Percentiles rank a stretch among this genome's conserved stretches.
Conservation (phyloP, 2,113 vertebrate species). For the Rattus norvegicus region DNA sequence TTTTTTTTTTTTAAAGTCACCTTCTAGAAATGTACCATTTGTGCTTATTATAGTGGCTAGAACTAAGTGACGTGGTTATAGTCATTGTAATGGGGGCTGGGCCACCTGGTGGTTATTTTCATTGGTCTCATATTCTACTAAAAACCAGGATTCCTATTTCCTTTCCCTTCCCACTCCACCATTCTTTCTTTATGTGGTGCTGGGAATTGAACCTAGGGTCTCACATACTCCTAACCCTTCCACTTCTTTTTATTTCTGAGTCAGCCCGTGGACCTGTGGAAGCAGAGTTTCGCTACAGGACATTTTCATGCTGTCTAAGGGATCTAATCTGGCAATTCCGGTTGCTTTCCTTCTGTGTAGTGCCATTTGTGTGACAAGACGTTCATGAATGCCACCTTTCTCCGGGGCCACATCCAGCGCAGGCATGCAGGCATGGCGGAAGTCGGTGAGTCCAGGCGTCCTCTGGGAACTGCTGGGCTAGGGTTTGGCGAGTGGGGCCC, state of each 20-base stretch:
- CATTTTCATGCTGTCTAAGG: background rate
- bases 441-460: conserved; percentile 77
- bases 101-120: background rate
- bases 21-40: background rate
- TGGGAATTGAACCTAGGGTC: background rate
- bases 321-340: background rate
- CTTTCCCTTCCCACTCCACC: background rate
- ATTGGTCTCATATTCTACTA: background rate
- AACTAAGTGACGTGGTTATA: background rate
- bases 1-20: background rate
- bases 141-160: background rate
- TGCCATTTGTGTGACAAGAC: conserved; percentile 89
- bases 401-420: conserved; percentile 85
- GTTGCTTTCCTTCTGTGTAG: conserved; percentile 68
- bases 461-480: background rate
- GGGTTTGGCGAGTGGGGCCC: background rate
- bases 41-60: background rate
- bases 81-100: background rate
- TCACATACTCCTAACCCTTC: background rate
- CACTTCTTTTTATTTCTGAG: conserved; percentile 5
- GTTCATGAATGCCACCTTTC: conserved; percentile 86
- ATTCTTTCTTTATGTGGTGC: background rate
- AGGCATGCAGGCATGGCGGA: conserved; percentile 78
- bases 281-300: background rate
- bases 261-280: background rate